Conservation (phyloP, 2,888 invertebrate genomes). For the Gryllus longicercus region DNA sequence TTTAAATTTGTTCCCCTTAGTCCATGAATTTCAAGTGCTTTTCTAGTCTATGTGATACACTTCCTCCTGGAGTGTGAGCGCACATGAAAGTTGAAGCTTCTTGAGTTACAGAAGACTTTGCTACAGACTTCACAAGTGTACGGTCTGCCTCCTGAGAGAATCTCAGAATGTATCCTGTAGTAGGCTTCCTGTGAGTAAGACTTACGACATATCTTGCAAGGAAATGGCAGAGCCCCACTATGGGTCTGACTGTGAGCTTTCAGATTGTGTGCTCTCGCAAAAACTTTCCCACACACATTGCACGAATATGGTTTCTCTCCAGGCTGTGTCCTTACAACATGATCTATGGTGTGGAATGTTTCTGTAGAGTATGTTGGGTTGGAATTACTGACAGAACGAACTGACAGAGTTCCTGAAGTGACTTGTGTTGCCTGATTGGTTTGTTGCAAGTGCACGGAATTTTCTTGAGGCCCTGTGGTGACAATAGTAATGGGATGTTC, state of each 20-base stretch:
- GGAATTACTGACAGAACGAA: not conserved
- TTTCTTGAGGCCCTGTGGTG: not conserved
- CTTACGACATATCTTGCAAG: not conserved
- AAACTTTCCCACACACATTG: conserved; percentile 65
- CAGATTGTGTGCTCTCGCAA: conserved; percentile 50
- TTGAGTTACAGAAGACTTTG: conserved; percentile 4
- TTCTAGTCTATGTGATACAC: not conserved
- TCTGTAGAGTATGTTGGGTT: not conserved
- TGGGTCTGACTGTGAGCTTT: not conserved
- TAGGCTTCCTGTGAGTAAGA: not conserved
- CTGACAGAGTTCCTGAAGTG: not conserved
- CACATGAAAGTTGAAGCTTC: not conserved
- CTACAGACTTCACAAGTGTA: not conserved
- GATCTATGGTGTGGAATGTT: not conserved
- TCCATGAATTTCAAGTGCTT: not conserved
- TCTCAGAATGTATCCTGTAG: conserved; percentile 17
- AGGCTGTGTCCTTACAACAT: not conserved
- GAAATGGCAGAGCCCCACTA: not conserved
- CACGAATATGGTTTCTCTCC: conserved; percentile 68
- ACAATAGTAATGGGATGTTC: not conserved
- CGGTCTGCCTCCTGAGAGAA: not conserved
- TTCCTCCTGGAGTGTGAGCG: not conserved
- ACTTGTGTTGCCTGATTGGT: not conserved
- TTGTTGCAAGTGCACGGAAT: not conserved
- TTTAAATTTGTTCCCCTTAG: not conserved